Base-by-base conservation (phyloP, 1,140 invertebrate species). In the Pseudobourletiella spinata region DNA sequence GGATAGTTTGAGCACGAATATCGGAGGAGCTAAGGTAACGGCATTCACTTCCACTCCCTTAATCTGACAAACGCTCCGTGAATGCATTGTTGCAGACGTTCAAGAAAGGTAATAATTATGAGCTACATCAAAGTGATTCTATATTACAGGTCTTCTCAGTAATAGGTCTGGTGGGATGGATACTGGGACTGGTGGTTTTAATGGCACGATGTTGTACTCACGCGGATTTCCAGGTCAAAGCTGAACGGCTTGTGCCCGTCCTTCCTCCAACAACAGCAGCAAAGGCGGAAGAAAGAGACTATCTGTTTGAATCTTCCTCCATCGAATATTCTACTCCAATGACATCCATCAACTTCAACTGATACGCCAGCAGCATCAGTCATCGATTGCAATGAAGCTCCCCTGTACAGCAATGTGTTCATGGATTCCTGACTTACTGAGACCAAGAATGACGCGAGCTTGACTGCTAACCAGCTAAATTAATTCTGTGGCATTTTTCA, bases 171-270 rank as follows among this genome's bases (percentile, higher is more conserved):
- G 39, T 59, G 11, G 48, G 62, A 11, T 64, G 62, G 62, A n/a
- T 64, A 1, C 4, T 59, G 20, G 62, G 56, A 28, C 44, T 64
- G 16, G 35, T 64, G 26, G 55, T 64, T 43, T 25, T 64, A 3
- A 16, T 64, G 4, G 46, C 59, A 28, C 62, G 62, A 26, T 57
- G 56, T 16, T 26, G 43, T 2, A 59, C 56, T 2, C 62, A 64
- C 32, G 62, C 62, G n/a, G 62, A 64, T 64, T 64, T 64, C 35
- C 14, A 54, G 3, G 57, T 64, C 8, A 11, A 26, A 6, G 18
- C 44, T 46, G 15, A 46, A 46, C 44, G 18, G 6, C 15, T 46
- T 6, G 44, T 4, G 4, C 8, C 18, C 6, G 18, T 6, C 6
- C 6, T 46, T 14, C 6, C 6, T 6, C 15, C 8, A 18, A 46